These are phyloP conservation scores for Saccopteryx leptura DNA, from an alignment of 2,113 vertebrate species.

Conservation along the genomic window DNA sequence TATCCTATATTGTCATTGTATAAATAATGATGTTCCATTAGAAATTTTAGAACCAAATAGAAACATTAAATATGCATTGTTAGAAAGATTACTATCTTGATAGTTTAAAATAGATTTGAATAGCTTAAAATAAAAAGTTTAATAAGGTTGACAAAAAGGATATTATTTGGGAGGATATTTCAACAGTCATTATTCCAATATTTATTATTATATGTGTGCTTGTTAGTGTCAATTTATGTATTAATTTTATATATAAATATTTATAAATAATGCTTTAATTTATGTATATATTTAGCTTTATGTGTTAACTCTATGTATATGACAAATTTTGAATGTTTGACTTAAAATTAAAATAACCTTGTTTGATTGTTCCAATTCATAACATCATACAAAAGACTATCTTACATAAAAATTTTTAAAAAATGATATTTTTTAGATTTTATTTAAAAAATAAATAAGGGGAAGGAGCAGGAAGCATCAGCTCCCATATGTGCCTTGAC, in stretches of 20 bases:
- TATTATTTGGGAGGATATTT: background rate
- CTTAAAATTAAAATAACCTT: background rate
- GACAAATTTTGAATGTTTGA: background rate
- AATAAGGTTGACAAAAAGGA: background rate
- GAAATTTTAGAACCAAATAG: background rate
- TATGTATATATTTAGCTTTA: background rate
- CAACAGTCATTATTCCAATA: background rate
- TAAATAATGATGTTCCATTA: background rate
- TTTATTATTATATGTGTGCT: background rate
- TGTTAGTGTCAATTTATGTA: background rate
- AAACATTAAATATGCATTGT: background rate
- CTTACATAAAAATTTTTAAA: background rate
- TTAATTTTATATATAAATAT: background rate
- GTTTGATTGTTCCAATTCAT: background rate
- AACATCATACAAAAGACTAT: background rate
- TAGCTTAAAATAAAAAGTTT: background rate
- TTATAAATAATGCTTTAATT: background rate
- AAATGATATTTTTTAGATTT: background rate
- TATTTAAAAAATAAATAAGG: no score
- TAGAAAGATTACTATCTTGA: background rate
- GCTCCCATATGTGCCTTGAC: no score
- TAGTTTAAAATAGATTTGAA: background rate
- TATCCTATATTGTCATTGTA: background rate
- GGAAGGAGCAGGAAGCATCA: no score
- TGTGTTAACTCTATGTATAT: background rate